Percentiles rank a stretch among this genome's conserved stretches.
These are phyloP conservation scores for Xylota sylvarum DNA, from an alignment of 2,888 invertebrate species.

Conservation along the genomic window DNA sequence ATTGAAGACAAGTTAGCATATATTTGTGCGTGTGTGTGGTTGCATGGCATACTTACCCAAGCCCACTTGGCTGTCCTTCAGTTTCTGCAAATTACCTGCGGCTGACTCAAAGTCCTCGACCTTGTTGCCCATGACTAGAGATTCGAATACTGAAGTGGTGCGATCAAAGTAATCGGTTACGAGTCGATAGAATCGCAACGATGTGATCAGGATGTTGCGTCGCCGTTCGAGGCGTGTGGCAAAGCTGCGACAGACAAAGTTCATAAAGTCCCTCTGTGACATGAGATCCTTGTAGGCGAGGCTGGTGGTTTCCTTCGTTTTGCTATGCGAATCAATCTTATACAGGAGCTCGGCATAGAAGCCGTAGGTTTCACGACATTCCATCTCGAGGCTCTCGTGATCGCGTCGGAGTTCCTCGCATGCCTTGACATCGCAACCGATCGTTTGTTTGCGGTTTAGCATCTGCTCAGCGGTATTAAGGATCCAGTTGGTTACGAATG, in stretches of 20 bases:
- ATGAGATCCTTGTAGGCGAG: conserved; percentile 87
- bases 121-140: conserved; percentile 88
- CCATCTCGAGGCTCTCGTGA: conserved; percentile 91
- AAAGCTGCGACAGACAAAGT: conserved; percentile 92
- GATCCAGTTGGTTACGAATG: conserved; percentile 92
- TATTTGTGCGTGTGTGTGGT: conserved; percentile 65
- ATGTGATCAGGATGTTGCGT: conserved; percentile 90
- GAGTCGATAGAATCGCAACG: conserved; percentile 90
- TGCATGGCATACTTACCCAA: conserved; percentile 85
- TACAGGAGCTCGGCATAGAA: conserved; percentile 92
- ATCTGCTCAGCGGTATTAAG: conserved; percentile 91
- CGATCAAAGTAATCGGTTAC: conserved; percentile 90
- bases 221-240: conserved; percentile 90
- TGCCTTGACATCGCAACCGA: conserved; percentile 90
- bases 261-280: conserved; percentile 92
- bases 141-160: conserved; percentile 89
- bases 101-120: conserved; percentile 87
- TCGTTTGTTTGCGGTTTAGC: conserved; percentile 89
- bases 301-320: conserved; percentile 67
- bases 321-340: conserved; percentile 86
- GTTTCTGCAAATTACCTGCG: conserved; percentile 86
- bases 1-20: conserved; percentile 54
- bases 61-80: conserved; percentile 87
- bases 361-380: conserved; percentile 92
- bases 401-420: conserved; percentile 90